Conservation (phyloP, 2,888 invertebrate species). For the Andrena trimmerana region DNA sequence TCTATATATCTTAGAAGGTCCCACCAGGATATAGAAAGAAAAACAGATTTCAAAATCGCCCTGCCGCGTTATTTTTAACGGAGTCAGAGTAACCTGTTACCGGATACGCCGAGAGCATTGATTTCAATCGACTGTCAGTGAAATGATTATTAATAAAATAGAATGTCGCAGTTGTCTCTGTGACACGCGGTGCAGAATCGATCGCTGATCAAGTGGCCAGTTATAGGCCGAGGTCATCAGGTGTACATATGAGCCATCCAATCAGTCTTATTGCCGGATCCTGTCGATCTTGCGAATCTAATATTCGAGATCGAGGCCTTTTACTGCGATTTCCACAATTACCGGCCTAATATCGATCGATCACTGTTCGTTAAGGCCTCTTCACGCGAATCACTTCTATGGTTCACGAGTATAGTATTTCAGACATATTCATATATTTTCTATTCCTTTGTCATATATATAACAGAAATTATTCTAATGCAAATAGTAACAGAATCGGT, state of each 20-base stretch:
- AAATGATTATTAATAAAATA: conserved; percentile 53
- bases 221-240: conserved; percentile 68
- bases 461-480: no score
- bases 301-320: conserved; percentile 61
- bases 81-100: not conserved
- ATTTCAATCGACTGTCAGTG: conserved; percentile 21
- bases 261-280: conserved; percentile 49
- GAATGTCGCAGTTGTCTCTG: conserved; percentile 34
- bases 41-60: conserved; percentile 6
- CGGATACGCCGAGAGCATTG: conserved; percentile 18
- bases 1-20: not conserved
- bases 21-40: not conserved
- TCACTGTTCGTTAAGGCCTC: conserved; percentile 8
- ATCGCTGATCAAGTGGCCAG: conserved; percentile 52
- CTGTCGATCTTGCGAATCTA: conserved; percentile 60
- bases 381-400: no score
- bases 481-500: no score
- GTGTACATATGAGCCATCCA: conserved; percentile 51
- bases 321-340: conserved; percentile 23
- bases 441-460: no score
- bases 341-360: not conserved
- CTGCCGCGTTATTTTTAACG: not conserved
- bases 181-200: conserved; percentile 32
- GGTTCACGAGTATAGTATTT: no score
- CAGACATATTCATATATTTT: no score